Base-by-base conservation (phyloP, 37 sponge, comb jelly and placozoan genomes). In the Lycopodina hypogea region DNA sequence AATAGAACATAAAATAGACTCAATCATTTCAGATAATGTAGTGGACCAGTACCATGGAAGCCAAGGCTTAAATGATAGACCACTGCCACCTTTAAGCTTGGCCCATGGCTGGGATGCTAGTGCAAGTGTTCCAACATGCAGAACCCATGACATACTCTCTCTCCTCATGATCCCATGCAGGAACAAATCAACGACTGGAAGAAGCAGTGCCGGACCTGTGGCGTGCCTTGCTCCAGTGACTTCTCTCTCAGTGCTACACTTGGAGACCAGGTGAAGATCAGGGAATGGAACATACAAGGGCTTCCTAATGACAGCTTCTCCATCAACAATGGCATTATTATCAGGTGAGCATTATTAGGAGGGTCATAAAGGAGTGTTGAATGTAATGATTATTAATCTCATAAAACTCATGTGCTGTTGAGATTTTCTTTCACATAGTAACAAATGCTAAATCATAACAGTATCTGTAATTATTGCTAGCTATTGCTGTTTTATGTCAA, bases 241-340 rank as follows among this genome's bases (percentile, higher is more conserved):
- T 95, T 95, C 83, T 88, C 91, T 66, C 84, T 97, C 28, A 93
- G 69, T 45, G 9, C 82, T 37, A 95, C 92, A 0, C 88, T 97
- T 0, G 98, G 98, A 32, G 95, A 95, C 9, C 78, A 81, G 68
- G 98, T 97, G 30, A 87, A 85, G 70, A 94, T 97, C 34, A 75
- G 93, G 8, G 86, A 82, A 37, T 97, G 98, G 96, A 95, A 89
- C 81, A 97, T 97, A 33, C 78, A 83, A 24, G 96, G 95, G 18
- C 83, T 97, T 30, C 98, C 98, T 3, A 93, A 95, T 60, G 98
- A 97, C 74, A 74, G 77, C 36, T 97, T 97, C 78, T 97, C 98
- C 45, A 80, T 97, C 35, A 95, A 97, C 28, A 97, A 97, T 76
- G 98, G 92, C 29, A 97, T 97, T 40, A 58, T 97, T 59, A 90